Base-by-base conservation (phyloP, 2,797 vertebrate species). In the Muscicapa striata region DNA sequence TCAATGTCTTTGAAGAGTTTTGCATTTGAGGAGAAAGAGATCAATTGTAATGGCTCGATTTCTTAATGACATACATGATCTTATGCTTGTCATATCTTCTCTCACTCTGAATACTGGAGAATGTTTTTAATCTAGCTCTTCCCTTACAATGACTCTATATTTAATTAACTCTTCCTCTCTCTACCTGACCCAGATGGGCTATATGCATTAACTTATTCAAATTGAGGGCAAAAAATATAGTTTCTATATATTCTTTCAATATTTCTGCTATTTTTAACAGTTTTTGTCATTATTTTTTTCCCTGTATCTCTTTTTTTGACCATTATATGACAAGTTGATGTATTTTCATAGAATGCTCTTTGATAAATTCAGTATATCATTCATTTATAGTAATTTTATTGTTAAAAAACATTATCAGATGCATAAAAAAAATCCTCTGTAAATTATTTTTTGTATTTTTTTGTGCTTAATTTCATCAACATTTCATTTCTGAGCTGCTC, bases 41-140 rank as follows among this genome's bases (percentile, higher is more conserved):
- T 51, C 1, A 2, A 27, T 16, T 2, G 0, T 41, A 29, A 58
- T 9, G 43, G 12, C 16, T 80, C 3, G 2, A 1, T 48, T 76
- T 61, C 36, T 41, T 72, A 36, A 30, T 27, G 21, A 15, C 5
- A 15, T 23, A 15, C 14, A 5, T 15, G 15, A 16, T 57, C 15
- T 24, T 84, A 38, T 1, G 3, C 32, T 68, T 63, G 16, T 36
- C 24, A 2, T 52, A 40, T 24, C 15, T 76, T 46, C 11, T 59
- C 10, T 67, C n/a, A 43, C 13, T 49, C 27, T 49, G 30, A 74
- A n/a, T 63, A 27, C 13, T 48, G 14, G 48, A 68, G 13, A 48
- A 52, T 9, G 1, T 48, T 86, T 75, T 61, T 2, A 24, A 18
- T 34, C 43, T 57, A 51, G 7, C 22, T 73, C 13, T 68, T 78